Evolutionary conservation across 1,140 invertebrate genomes (phyloP).

Genomic region (Megalopta genalis): DNA sequence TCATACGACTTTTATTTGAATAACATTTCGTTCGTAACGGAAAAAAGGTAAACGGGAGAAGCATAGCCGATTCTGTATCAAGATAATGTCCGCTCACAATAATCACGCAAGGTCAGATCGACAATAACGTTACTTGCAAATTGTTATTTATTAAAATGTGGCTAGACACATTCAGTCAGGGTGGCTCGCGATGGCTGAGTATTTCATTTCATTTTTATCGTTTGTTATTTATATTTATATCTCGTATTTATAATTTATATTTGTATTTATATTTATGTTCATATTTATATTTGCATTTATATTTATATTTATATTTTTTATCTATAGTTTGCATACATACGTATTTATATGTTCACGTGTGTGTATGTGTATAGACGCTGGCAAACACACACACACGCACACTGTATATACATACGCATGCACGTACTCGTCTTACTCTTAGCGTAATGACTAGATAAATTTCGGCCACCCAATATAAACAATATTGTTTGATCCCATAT

Average conservation of each 20-base stretch:
- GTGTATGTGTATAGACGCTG: too few species aligned
- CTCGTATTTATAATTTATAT: slow-evolving; percentile 47
- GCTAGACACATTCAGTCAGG: slow-evolving; percentile 68
- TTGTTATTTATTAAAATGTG: slow-evolving; percentile 66
- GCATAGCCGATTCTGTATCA: slow-evolving; percentile 8
- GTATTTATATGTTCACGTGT: neutral
- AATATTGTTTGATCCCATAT: slow-evolving; percentile 76
- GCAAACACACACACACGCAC: slow-evolving; percentile 5
- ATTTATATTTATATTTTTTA: slow-evolving; percentile 18
- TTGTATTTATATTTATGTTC: slow-evolving; percentile 25
- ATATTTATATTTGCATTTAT: slow-evolving; percentile 14
- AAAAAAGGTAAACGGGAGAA: neutral
- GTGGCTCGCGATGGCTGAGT: slow-evolving; percentile 69
- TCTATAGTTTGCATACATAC: slow-evolving; percentile 2
- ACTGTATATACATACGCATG: slow-evolving; percentile 35
- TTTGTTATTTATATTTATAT: slow-evolving; percentile 37
- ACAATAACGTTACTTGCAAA: slow-evolving; percentile 51
- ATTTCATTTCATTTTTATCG: slow-evolving; percentile 62
- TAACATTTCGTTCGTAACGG: neutral
- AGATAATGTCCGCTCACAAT: slow-evolving; percentile 27
- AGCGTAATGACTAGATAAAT: slow-evolving; percentile 78
- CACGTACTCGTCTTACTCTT: slow-evolving; percentile 65
- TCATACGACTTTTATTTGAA: neutral
- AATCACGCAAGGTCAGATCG: slow-evolving; percentile 53
- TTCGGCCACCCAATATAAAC: slow-evolving; percentile 74